Evolutionary conservation across 1,140 invertebrate species (phyloP).

Genomic region (Drosophila equinoxialis): DNA sequence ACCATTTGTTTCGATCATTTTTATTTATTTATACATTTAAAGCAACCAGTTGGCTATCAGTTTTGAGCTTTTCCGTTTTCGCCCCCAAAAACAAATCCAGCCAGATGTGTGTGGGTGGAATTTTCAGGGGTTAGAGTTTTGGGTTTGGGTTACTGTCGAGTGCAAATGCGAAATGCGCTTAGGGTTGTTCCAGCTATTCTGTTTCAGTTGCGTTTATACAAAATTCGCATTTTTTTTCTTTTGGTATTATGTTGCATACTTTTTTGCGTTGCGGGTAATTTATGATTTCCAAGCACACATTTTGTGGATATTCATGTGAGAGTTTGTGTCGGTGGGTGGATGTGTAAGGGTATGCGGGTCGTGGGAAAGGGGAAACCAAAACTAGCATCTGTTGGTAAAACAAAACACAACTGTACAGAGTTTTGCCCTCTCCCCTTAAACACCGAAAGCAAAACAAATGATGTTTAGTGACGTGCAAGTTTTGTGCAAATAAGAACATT

Average conservation of each 20-base stretch:
- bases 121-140: not conserved
- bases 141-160: slow-evolving; percentile 29
- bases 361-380: slow-evolving; percentile 37
- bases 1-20: slow-evolving; percentile 39
- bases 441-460: slow-evolving; percentile 68
- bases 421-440: not conserved
- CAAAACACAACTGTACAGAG: slow-evolving; percentile 26
- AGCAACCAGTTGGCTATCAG: slow-evolving; percentile 63
- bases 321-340: not conserved
- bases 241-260: slow-evolving; percentile 78
- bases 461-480: slow-evolving; percentile 78
- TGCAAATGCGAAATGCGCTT: slow-evolving; percentile 68
- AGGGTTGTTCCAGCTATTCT: slow-evolving; percentile 48
- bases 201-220: slow-evolving; percentile 65
- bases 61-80: not conserved
- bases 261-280: slow-evolving; percentile 65
- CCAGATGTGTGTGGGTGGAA: slow-evolving; percentile 56
- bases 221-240: slow-evolving; percentile 42
- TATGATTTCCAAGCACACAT: slow-evolving; percentile 73
- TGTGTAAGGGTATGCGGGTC: not conserved
- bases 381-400: slow-evolving; percentile 49
- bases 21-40: slow-evolving; percentile 62
- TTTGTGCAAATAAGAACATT: slow-evolving; percentile 75
- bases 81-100: slow-evolving; percentile 43
- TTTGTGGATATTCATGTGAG: not conserved